These are phyloP conservation scores for Microcebus griseorufus DNA, from an alignment of 2,113 vertebrate genomes.

Conservation along the genomic window DNA sequence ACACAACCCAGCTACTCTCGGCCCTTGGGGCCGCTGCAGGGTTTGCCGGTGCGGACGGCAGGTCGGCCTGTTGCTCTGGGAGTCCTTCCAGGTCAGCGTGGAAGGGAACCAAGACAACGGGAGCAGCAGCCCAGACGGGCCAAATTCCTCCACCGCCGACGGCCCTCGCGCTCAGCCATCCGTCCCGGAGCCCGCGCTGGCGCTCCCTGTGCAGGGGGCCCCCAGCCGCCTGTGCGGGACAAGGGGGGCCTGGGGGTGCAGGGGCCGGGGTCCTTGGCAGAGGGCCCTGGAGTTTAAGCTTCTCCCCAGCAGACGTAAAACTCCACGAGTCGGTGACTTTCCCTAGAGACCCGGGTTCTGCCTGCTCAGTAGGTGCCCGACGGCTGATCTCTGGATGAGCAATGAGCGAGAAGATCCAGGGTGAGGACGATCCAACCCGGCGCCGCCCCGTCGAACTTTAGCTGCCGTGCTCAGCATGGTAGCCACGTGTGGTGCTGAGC, in stretches of 20 bases:
- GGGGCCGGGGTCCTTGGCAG: background rate
- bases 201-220: fast-evolving
- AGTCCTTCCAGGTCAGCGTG: background rate
- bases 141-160: background rate
- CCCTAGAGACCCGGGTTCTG: no score
- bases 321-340: background rate
- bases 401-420: fast-evolving
- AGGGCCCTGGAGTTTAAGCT: background rate
- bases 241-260: fast-evolving
- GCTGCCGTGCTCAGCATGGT: background rate
- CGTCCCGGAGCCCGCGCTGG: fast-evolving
- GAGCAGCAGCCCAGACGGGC: background rate
- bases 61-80: background rate
- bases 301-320: background rate
- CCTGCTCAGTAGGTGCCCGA: background rate
- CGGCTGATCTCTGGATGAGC: background rate
- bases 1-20: background rate
- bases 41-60: background rate
- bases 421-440: background rate
- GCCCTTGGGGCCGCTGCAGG: background rate
- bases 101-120: background rate
- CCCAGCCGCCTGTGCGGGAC: fast-evolving
- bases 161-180: background rate
- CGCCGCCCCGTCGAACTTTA: background rate
- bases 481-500: background rate